Base-by-base conservation (phyloP, 2,888 invertebrate genomes). In the Apoderus coryli region DNA sequence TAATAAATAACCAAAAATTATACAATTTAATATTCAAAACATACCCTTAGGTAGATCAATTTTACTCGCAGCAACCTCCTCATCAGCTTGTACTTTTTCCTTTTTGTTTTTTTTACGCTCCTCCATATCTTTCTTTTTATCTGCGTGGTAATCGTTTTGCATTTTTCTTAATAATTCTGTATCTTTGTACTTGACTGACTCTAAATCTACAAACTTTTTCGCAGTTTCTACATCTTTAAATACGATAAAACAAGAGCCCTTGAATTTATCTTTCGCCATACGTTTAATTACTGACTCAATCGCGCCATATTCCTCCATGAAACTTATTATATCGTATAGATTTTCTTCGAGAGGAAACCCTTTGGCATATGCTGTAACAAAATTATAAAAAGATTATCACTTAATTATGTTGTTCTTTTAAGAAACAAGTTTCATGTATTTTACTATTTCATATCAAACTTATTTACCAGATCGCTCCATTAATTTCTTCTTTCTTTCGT, bases 171-270 rank as follows among this genome's bases (percentile, higher is more conserved):
- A 52, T 28, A 86, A 56, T 1, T 75, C 77, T 1, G 64, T 63
- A 44, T 72, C 84, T 46, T 81, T 78, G 4, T 81, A 60, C 37
- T 67, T 69, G 9, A 57, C 32, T 19, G 57, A 58, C 41, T 80
- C 75, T 11, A 64, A 59, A 11, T 70, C 72, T 19, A 88, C 54
- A 51, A 89, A 86, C 36, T 73, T 75, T 44, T 82, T 74, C 3
- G 88, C 85, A 50, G 73, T 71, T 31, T 89, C 90, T 31, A 71
- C 65, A 15, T 72, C 77, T 45, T 75, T 72, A 56, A 93, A 96
- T 4, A 84, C 79, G 6, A 77, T 73, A 56, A 92, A 93, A 27
- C 92, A 76, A 2, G 95, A 95, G 28, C 95, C 96, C 61, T 95
- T 88, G 52, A 88, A 88, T 35, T 68, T 56, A 26, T 67, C 64